Percentiles rank a stretch among this genome's conserved stretches.
These are phyloP conservation scores for Theretra japonica DNA, from an alignment of 2,888 invertebrate species.

Conservation along the genomic window DNA sequence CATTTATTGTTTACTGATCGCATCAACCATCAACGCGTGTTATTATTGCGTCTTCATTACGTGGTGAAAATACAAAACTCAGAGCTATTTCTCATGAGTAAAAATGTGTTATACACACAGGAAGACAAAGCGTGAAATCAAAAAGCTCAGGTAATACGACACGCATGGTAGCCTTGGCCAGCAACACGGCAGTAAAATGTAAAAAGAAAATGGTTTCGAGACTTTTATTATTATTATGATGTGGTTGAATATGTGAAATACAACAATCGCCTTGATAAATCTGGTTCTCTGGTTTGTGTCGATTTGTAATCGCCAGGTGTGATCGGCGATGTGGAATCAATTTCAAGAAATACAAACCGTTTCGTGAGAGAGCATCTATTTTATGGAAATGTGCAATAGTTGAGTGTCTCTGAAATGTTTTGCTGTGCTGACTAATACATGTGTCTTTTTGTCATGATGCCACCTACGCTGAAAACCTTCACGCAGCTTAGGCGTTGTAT, in stretches of 20 bases:
- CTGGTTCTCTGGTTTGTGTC: background rate
- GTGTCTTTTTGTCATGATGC: conserved; percentile 24
- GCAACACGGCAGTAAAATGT: conserved; percentile 1
- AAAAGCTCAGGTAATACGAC: conserved; percentile 9
- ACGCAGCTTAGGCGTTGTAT: conserved; percentile 20
- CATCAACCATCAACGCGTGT: background rate
- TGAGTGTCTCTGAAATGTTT: conserved; percentile 6
- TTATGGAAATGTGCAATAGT: conserved; percentile 16
- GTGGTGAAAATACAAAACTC: background rate
- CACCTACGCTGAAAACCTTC: conserved; percentile 23
- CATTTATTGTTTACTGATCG: conserved; percentile 1
- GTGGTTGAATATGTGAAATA: background rate
- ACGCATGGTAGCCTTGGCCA: background rate
- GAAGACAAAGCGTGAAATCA: conserved; percentile 9
- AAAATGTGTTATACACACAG: conserved; percentile 15
- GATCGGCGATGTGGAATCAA: background rate
- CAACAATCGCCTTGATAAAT: background rate
- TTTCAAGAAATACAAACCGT: background rate
- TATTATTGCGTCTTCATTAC: background rate
- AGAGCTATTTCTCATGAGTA: background rate
- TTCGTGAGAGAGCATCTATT: background rate
- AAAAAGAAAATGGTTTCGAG: background rate
- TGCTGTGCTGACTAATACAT: conserved; percentile 11
- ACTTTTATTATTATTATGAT: background rate
- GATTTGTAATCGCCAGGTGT: background rate